Percentiles rank a stretch among this genome's conserved stretches.
phyloP scores from a whole-genome alignment of 2,797 vertebrate genomes.

The Hybognathus amarus region DNA sequence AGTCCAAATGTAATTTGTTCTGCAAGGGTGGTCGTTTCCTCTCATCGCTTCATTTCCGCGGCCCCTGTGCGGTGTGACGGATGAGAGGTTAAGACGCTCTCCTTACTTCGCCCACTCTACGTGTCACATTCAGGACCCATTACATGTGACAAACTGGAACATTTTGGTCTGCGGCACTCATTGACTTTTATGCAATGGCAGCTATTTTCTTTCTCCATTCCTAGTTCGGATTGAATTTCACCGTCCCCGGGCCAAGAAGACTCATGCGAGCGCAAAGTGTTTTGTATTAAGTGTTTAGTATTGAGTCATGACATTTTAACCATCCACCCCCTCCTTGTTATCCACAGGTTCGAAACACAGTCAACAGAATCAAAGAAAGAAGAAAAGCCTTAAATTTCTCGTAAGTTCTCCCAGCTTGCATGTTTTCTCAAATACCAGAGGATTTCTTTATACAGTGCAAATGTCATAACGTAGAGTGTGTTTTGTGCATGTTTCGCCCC shows the following conservation, averaged over 20 bases:
- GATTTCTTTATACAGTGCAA: background rate
- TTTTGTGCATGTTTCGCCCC: conserved; percentile 11
- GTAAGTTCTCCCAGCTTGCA: conserved; percentile 65
- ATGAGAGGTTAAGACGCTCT: conserved; percentile 80
- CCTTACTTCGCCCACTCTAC: conserved; percentile 76
- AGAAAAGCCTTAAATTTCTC: conserved; percentile 82
- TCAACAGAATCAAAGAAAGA: conserved; percentile 83
- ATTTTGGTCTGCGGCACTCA: conserved; percentile 52
- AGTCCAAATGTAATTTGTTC: conserved; percentile 83
- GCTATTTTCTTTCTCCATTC: conserved; percentile 48
- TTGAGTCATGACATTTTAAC: conserved; percentile 43
- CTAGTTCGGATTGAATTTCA: conserved; percentile 41
- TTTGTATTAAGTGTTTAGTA: conserved; percentile 37
- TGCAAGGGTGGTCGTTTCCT: conserved; percentile 77
- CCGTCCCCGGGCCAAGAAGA: conserved; percentile 15
- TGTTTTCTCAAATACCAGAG: conserved; percentile 35
- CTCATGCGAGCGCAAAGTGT: conserved; percentile 27
- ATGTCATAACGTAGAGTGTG: background rate
- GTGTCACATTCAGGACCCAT: conserved; percentile 83
- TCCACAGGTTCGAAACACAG: conserved; percentile 79
- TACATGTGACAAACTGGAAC: conserved; percentile 70
- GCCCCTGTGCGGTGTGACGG: conserved; percentile 74
- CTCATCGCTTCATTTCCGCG: conserved; percentile 79
- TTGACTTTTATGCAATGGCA: conserved; percentile 34
- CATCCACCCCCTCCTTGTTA: conserved; percentile 35